phyloP scores from a whole-genome alignment of 2,113 vertebrate species.

The Rallus limicola region DNA sequence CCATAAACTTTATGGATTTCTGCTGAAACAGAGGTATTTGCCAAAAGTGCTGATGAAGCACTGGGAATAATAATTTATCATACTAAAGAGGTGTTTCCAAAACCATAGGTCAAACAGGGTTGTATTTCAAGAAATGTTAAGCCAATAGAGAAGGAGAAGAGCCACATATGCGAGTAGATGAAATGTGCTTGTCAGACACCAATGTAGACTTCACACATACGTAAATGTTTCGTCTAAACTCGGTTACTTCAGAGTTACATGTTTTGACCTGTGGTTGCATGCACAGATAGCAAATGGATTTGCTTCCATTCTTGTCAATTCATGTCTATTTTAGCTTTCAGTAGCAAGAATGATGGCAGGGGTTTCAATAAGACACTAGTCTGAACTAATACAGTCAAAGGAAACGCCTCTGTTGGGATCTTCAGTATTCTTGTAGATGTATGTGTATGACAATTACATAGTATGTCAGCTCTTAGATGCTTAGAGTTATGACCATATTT shows the following conservation, averaged over 20 bases:
- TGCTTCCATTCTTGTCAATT: not conserved
- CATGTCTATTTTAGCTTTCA: not conserved
- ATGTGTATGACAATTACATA: not conserved
- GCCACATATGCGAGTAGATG: not conserved
- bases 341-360: not conserved
- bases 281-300: not conserved
- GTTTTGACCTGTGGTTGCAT: not conserved
- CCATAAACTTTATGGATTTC: constrained; percentile 17
- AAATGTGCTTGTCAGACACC: not conserved
- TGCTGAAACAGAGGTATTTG: not conserved
- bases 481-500: not conserved
- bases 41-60: constrained; percentile 31
- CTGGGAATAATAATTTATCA: constrained; percentile 45
- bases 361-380: not conserved
- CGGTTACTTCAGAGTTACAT: not conserved
- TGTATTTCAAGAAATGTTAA: constrained; percentile 58
- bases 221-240: not conserved
- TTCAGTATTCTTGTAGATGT: not conserved
- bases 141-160: not conserved
- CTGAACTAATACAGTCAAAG: not conserved
- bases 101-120: not conserved
- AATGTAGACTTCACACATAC: not conserved
- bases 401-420: not conserved
- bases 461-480: not conserved
- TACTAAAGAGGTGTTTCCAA: constrained; percentile 56